Evolutionary conservation across 1,140 invertebrate genomes (phyloP), one percentile per base, ranked within the genome.

Genomic region (Penaeus indicus): DNA sequence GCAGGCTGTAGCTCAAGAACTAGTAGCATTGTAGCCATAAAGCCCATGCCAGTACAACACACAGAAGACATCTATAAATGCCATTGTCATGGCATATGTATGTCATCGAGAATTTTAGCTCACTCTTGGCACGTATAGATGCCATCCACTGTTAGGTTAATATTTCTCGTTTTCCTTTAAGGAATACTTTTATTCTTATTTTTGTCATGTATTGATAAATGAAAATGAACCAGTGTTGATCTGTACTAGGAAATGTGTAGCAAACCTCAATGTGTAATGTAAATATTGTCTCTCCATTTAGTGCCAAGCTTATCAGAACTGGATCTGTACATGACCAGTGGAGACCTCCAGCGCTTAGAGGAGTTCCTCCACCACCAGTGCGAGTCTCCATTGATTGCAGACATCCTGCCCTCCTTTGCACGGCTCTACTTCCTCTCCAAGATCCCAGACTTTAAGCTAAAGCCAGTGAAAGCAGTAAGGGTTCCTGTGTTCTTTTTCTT

Each of bases 361-460:
- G 94, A 96, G 90, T 99, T 99, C 93, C 95, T 96, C n/a, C 95
- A 96, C 79, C 99, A 99, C 93, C 96, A 99, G 94, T 96, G 96
- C 5, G 98, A 99, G 93, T 97, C 98, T 94, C 96, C 98, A 91
- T 94, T 99, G 10, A 96, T 99, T 25, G 95, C 97, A 90, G 98
- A 99, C 93, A 93, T 99, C n/a, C 92, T 99, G 38, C 95, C 96
- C 0, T 94, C 95, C 0, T 92, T 99, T 22, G 95, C 96, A 0
- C 94, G 94, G 85, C 92, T 99, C 21, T 97, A 96, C 91, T 99
- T 98, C 93, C 94, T 96, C 77, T 95, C 96, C 60, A 94, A 95
- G 91, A 94, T 97, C 90, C 94, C 93, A 18, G 93, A 95, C 84
- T 92, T 95, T 77, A 94, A 96, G 92, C 93, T 98, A 78, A 96